Evolutionary conservation across 2,888 invertebrate species (phyloP).

Genomic region (Drosophila flavopinicola): DNA sequence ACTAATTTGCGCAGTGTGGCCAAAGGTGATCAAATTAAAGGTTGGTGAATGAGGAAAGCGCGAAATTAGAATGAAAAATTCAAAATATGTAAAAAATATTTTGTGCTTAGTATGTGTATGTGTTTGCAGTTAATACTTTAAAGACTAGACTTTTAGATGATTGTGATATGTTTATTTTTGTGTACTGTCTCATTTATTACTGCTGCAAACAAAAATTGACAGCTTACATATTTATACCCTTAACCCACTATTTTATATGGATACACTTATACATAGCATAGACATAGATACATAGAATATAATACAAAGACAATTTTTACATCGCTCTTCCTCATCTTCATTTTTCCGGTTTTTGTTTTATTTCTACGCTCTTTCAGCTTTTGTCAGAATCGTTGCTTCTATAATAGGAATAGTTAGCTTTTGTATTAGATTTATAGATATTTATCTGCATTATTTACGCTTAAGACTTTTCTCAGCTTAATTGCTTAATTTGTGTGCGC

Average conservation of each 20-base stretch:
- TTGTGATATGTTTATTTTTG: no score
- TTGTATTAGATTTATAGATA: conserved; percentile 6
- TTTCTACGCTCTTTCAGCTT: no score
- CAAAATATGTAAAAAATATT: not conserved
- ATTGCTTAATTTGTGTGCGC: conserved; percentile 30
- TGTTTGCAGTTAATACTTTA: no score
- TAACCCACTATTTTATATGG: no score
- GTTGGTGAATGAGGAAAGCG: not conserved
- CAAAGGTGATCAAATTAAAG: not conserved
- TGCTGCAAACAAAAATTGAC: no score
- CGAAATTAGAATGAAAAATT: not conserved
- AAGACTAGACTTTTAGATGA: no score
- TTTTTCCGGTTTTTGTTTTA: not conserved
- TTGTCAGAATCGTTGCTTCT: not conserved
- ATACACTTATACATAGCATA: no score
- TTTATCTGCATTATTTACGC: conserved; percentile 15
- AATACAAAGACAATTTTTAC: not conserved
- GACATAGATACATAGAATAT: no score
- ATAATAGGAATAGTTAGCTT: not conserved
- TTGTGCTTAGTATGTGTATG: no score
- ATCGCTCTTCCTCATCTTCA: not conserved
- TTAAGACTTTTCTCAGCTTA: conserved; percentile 1
- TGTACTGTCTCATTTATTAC: no score
- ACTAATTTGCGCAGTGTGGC: not conserved
- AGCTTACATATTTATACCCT: no score